These are phyloP conservation scores for Eilema sororculum DNA, from an alignment of 2,888 invertebrate genomes.

Conservation along the genomic window DNA sequence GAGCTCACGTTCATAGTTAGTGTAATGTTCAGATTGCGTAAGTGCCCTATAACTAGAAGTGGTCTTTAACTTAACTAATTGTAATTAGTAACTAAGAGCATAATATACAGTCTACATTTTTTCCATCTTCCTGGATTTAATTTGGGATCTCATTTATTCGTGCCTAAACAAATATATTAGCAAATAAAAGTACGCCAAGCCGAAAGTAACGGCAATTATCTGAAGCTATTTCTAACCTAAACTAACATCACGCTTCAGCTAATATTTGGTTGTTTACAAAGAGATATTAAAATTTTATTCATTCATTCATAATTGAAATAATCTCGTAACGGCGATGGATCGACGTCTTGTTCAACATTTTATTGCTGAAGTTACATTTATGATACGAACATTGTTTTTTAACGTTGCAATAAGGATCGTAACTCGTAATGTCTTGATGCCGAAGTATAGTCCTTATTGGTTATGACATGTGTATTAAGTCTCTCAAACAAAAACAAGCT, in stretches of 20 bases:
- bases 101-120: neutral
- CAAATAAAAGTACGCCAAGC: neutral
- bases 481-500: neutral
- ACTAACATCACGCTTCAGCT: constrained; percentile 22
- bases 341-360: constrained; percentile 16
- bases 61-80: constrained; percentile 4
- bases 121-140: neutral
- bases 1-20: constrained; percentile 1
- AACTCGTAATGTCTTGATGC: neutral
- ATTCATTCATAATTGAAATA: constrained; percentile 20
- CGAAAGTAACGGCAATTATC: constrained; percentile 1
- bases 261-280: constrained; percentile 28
- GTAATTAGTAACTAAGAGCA: neutral
- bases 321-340: constrained; percentile 2
- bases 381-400: neutral
- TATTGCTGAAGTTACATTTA: constrained; percentile 24
- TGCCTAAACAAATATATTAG: neutral
- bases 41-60: neutral
- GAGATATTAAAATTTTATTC: constrained; percentile 19
- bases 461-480: neutral
- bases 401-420: neutral
- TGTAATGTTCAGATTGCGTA: neutral
- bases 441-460: neutral
- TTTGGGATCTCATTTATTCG: constrained; percentile 3
- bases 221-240: constrained; percentile 26